Evolutionary conservation across 1,140 invertebrate species (phyloP), one percentile per base, ranked within the genome.

Genomic region (Nomia melanderi): DNA sequence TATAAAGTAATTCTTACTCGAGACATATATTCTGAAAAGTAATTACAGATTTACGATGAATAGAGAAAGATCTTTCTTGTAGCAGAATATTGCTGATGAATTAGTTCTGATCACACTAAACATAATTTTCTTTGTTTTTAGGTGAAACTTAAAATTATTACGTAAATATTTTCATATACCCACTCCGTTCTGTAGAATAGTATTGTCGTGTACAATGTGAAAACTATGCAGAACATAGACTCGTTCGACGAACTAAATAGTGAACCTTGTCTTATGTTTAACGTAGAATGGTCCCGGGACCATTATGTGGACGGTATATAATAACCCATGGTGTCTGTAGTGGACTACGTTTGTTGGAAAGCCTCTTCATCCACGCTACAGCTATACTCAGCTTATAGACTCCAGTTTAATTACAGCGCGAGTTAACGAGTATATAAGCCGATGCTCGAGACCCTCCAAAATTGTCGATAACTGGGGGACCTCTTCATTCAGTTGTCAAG

Each of bases 371-470:
- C 65, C 44, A 73, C 54, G 66, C 71, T 67, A 57, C 75, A 80
- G 20, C 73, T 77, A 57, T 57, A 63, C 76, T 69, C 53, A 59
- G 83, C 36, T 79, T 84, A 73, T 84, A 84, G 83, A 84, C 74
- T 81, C 56, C 44, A 62, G 69, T 76, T 84, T 84, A 84, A 84
- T 84, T 84, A 84, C 82, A 81, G 81, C 75, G 65, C 63, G 56
- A 73, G 74, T 69, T 74, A 84, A 82, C 77, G 63, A 69, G 23
- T 83, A 75, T 62, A 65, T 75, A 84, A 74, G 65, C 79, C 62
- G 23, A 33, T n/a, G 50, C 54, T 64, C 23, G 17, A 54, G 56
- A 12, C 62, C 27, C 71, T 78, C 54, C 53, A 50, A 75, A 77
- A 84, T 84, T 66, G 70, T 84, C 76, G 71, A 82, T 82, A 64